A percentile compares a stretch with the other conserved stretches of the same genome.
Evolutionary conservation across 2,797 vertebrate species (phyloP).

Genomic region (Bufotes viridis): DNA sequence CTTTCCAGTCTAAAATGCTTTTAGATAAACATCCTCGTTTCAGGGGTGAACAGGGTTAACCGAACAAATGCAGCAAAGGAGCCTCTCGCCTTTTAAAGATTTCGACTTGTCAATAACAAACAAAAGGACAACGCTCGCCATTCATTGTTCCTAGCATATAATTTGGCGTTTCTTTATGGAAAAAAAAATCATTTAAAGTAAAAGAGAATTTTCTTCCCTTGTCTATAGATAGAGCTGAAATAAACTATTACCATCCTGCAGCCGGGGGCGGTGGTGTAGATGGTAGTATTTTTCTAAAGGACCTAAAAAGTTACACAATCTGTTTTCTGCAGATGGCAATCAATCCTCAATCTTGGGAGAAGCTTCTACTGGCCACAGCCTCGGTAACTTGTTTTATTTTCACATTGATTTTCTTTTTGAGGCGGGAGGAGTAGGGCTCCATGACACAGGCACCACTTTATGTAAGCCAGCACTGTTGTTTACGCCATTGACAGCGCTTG

Average conservation of each 20-base stretch:
- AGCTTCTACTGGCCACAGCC: not conserved
- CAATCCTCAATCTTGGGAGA: constrained; percentile 9
- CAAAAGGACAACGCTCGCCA: constrained; percentile 23
- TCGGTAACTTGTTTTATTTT: constrained; percentile 33
- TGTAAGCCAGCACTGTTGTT: not conserved
- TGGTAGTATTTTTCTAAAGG: not conserved
- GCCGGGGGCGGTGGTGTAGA: not conserved
- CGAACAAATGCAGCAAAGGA: not conserved
- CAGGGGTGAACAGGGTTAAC: constrained; percentile 27
- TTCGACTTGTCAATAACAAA: constrained; percentile 29
- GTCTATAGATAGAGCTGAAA: constrained; percentile 14
- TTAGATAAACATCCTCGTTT: not conserved
- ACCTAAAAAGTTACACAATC: constrained; percentile 17
- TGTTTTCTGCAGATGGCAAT: constrained; percentile 14
- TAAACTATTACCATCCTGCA: not conserved
- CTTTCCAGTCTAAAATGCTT: not conserved
- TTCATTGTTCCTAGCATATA: constrained; percentile 44
- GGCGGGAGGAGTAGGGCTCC: not conserved
- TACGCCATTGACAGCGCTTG: not conserved
- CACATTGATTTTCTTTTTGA: constrained; percentile 32
- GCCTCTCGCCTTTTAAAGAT: not conserved
- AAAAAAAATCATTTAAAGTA: constrained; percentile 4
- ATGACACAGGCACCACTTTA: constrained; percentile 4
- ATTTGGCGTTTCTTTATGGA: constrained; percentile 41
- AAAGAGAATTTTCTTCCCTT: not conserved